phyloP scores from a whole-genome alignment of 2,797 vertebrate species.

The Thunnus albacares region DNA sequence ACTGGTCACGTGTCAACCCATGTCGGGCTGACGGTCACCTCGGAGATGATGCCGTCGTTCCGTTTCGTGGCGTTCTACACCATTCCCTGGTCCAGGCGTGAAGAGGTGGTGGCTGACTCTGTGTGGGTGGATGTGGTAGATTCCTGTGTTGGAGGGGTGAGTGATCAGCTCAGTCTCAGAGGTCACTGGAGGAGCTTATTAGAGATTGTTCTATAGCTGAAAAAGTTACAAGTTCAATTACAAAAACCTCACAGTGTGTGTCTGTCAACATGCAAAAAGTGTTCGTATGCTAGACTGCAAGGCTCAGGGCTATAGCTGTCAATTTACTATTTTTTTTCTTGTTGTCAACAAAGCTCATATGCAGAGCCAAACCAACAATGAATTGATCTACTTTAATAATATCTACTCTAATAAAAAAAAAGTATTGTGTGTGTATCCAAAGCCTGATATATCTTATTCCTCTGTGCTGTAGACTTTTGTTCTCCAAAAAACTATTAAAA shows the following conservation, averaged over 20 bases:
- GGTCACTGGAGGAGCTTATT: too few species aligned
- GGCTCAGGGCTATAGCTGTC: background rate
- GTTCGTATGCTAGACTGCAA: background rate
- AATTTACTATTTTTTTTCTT: too few species aligned
- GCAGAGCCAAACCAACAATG: too few species aligned
- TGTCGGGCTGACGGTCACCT: slow-evolving; percentile 70
- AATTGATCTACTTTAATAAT: too few species aligned
- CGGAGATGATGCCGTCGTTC: slow-evolving; percentile 86
- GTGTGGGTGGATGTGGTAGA: slow-evolving; percentile 85
- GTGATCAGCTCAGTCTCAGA: slow-evolving; percentile 36
- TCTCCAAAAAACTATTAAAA: too few species aligned
- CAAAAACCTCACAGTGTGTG: background rate
- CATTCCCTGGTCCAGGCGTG: slow-evolving; percentile 35
- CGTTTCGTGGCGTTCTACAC: slow-evolving; percentile 85
- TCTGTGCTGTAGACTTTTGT: too few species aligned
- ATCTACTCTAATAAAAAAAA: too few species aligned
- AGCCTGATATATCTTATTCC: too few species aligned
- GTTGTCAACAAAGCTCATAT: too few species aligned
- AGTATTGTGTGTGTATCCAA: too few species aligned
- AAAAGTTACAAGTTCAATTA: too few species aligned
- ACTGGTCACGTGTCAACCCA: slow-evolving; percentile 53
- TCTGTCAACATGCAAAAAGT: background rate
- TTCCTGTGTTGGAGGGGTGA: slow-evolving; percentile 85
- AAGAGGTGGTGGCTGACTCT: slow-evolving; percentile 88
- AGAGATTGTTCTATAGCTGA: background rate